Base-by-base conservation (phyloP, 2,113 vertebrate species). In the Addax nasomaculatus region DNA sequence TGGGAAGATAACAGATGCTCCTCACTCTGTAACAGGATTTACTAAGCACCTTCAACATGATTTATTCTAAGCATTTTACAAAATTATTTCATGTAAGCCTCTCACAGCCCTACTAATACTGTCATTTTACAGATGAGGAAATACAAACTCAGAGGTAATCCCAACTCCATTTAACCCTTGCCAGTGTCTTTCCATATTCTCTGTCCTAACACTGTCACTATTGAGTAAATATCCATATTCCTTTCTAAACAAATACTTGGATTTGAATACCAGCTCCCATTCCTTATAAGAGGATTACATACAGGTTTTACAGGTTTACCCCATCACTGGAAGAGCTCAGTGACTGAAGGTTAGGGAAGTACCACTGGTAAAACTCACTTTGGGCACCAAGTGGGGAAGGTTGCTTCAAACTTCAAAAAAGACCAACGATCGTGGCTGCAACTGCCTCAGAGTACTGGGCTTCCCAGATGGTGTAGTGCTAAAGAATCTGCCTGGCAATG, bases 361-460 rank as follows among this genome's bases (percentile, higher is more conserved):
- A 27, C 62, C 33, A 36, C 62, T 29, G 11, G 27, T 29, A 13
- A 83, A 64, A 39, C 33, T 92, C 53, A 64, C 13, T 0, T 67
- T 84, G 49, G 23, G 15, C 51, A 62, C 58, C 1, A 60, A 64
- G 12, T 81, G 25, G 15, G 19, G 6, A 95, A 29, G 62, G 23
- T 2, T 47, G 45, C 53, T 76, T 76, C 81, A 76, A 58, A 64
- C 7, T 3, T 36, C 30, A 55, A 12, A 36, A 15, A 19, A n/a
- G 9, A 49, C 11, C 29, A 30, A 21, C 0, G n/a, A 7, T 25
- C 0, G 0, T 23, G 33, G 55, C 27, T 25, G 19, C 33, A 83
- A 15, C 62, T 57, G 25, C 39, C 36, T 84, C 76, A 17, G 11
- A 33, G 76, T 45, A 45, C 70, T 76, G 39, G 23, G 39, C 39